Evolutionary conservation across 2,113 vertebrate genomes (phyloP).

Genomic region (Engraulis encrasicolus): DNA sequence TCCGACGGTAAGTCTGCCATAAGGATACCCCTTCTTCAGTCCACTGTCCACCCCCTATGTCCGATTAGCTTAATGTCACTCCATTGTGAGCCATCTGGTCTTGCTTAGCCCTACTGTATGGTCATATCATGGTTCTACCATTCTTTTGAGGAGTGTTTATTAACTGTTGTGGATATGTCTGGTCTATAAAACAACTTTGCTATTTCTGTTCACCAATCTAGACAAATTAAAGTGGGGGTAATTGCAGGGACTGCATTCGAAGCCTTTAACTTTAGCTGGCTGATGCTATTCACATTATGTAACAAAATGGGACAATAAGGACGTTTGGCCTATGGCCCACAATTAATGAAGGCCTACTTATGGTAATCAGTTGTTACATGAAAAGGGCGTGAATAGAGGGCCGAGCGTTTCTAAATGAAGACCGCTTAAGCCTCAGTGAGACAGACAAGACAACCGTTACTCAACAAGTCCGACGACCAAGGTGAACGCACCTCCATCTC

Average conservation of each 20-base stretch:
- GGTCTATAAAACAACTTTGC: background rate
- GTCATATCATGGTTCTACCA: background rate
- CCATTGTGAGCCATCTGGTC: background rate
- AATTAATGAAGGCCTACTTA: slow-evolving; percentile 57
- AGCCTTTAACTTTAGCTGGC: too few relatives aligned
- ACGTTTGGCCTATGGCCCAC: slow-evolving; percentile 30
- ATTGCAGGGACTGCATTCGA: too few relatives aligned
- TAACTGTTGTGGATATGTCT: background rate
- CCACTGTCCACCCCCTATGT: background rate
- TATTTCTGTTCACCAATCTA: background rate
- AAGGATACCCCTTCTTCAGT: background rate
- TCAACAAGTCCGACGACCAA: background rate
- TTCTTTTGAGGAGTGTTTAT: background rate
- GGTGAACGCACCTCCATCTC: background rate
- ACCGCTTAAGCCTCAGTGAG: slow-evolving; percentile 20
- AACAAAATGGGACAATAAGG: slow-evolving; percentile 6
- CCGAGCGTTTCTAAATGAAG: slow-evolving; percentile 43
- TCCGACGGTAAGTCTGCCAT: slow-evolving; percentile 77
- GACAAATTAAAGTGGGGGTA: too few relatives aligned
- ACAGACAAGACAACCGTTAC: slow-evolving; percentile 45
- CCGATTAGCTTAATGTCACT: background rate
- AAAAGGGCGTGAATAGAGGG: slow-evolving; percentile 47
- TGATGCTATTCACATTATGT: background rate
- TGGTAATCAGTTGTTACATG: slow-evolving; percentile 51
- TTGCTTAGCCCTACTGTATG: background rate